Evolutionary conservation across 1,140 invertebrate genomes (phyloP).

Genomic region (Aphelenchoides fujianensis): DNA sequence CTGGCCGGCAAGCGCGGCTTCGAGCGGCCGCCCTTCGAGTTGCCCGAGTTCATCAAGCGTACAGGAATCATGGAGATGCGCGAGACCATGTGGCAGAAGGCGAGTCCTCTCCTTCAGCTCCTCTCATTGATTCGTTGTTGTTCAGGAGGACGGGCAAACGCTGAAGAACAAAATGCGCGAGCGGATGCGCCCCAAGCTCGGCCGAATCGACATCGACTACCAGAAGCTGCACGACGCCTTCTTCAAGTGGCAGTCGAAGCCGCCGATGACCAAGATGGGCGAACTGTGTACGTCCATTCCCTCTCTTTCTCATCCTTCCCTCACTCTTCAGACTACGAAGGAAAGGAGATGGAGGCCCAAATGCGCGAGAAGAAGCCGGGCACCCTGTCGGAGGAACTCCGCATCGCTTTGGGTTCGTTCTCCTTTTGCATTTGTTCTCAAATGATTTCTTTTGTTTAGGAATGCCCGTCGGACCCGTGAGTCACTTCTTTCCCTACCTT

Average conservation of each 20-base stretch:
- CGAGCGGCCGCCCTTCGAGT: constrained; percentile 95
- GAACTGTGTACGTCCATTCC: no score
- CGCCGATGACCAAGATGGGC: constrained; percentile 95
- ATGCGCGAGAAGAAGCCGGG: constrained; percentile 98
- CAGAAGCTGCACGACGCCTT: constrained; percentile 99
- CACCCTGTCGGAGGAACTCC: constrained; percentile 87
- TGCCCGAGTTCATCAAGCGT: constrained; percentile 96
- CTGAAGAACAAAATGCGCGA: constrained; percentile 98
- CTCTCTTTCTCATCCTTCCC: no score
- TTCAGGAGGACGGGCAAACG: constrained; percentile 84
- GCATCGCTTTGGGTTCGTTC: constrained; percentile 91
- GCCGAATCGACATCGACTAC: constrained; percentile 99
- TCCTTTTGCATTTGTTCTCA: no score
- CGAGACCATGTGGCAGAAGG: constrained; percentile 80
- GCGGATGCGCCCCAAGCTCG: constrained; percentile 89
- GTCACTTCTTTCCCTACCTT: no score
- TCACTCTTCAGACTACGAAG: constrained; percentile 99
- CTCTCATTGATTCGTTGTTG: constrained; percentile 17
- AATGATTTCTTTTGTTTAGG: no score
- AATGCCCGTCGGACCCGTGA: constrained; percentile 89
- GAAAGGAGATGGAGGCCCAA: constrained; percentile 98
- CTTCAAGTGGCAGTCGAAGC: constrained; percentile 99
- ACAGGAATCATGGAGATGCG: constrained; percentile 99
- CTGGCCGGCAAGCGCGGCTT: constrained; percentile 95
- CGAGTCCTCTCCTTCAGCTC: constrained; percentile 22